These are phyloP conservation scores for Casuarius casuarius DNA, from an alignment of 2,113 vertebrate species.

Conservation along the genomic window DNA sequence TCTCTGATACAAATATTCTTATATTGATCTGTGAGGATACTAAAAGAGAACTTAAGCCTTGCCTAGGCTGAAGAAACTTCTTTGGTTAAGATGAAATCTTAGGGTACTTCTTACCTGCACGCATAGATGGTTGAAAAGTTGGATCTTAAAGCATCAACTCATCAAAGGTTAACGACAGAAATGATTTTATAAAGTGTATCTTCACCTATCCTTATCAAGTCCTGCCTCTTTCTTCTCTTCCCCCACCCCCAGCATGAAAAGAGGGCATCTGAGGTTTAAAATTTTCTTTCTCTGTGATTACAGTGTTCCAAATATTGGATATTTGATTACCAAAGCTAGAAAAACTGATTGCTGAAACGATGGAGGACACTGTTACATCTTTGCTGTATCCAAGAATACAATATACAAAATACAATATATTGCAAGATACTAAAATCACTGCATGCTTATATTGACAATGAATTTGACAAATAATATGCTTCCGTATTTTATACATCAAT, in stretches of 20 bases:
- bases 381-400: neutral
- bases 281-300: neutral
- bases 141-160: neutral
- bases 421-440: neutral
- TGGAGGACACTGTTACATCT: neutral
- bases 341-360: neutral
- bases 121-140: neutral
- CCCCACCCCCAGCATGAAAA: fast-evolving
- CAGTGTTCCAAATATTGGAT: neutral
- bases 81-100: neutral
- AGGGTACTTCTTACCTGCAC: neutral
- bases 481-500: neutral
- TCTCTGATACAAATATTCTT: neutral
- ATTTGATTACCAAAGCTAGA: neutral
- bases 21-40: neutral
- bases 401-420: neutral
- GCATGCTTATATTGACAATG: neutral
- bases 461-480: neutral
- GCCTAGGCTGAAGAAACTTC: neutral
- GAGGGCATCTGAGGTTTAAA: neutral
- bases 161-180: neutral
- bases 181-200: neutral
- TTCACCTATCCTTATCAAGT: neutral
- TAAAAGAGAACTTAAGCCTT: neutral
- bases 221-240: neutral